Percentiles rank a stretch among this genome's conserved stretches.
Conservation (phyloP, 2,888 invertebrate genomes). For the Volucella zonaria region DNA sequence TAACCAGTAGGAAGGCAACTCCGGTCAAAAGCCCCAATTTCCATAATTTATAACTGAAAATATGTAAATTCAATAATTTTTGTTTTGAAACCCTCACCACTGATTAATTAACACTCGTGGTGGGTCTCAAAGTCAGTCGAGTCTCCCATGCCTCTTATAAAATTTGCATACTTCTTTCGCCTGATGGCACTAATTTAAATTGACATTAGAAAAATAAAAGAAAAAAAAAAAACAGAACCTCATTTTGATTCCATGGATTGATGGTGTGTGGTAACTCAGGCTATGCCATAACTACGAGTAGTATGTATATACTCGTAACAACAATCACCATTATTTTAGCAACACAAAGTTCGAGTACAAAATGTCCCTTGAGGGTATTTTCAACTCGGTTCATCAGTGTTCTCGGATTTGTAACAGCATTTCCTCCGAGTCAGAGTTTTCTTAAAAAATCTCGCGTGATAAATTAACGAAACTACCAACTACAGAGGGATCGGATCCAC, state of each 20-base stretch:
- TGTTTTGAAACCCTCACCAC: background rate
- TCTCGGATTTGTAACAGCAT: slow-evolving; percentile 6
- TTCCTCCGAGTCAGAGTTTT: slow-evolving; percentile 39
- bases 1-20: background rate
- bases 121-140: background rate
- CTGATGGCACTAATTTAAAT: slow-evolving; percentile 20
- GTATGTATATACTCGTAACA: too few species aligned
- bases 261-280: too few species aligned
- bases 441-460: slow-evolving; percentile 58
- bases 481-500: slow-evolving; percentile 46
- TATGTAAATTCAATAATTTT: background rate
- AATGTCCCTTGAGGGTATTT: slow-evolving; percentile 60
- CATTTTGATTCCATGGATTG: background rate
- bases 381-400: slow-evolving; percentile 12
- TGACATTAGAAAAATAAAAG: slow-evolving; percentile 38
- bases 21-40: slow-evolving; percentile 28
- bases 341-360: slow-evolving; percentile 8
- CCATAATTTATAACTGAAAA: slow-evolving; percentile 10
- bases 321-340: slow-evolving; percentile 41
- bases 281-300: too few species aligned
- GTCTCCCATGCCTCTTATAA: background rate
- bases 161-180: slow-evolving; percentile 28
- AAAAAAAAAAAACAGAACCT: slow-evolving; percentile 4
- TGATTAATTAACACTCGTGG: slow-evolving; percentile 21
- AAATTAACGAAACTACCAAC: slow-evolving; percentile 61